phyloP scores from a whole-genome alignment of 2,797 vertebrate genomes.

The Gambelia wislizenii region DNA sequence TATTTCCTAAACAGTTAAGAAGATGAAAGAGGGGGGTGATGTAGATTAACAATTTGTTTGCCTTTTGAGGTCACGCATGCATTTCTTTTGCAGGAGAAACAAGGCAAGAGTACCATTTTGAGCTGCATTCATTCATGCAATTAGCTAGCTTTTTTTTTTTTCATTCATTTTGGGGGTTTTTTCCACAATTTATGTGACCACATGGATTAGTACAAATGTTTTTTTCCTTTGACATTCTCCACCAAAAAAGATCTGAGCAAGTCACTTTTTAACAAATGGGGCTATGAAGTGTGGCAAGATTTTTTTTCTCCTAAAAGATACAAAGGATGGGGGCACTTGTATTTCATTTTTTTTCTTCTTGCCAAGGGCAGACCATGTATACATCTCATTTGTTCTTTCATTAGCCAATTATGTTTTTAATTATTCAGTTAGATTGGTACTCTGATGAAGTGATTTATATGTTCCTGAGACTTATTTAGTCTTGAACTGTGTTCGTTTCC shows the following conservation, averaged over 20 bases:
- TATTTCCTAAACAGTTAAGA: slow-evolving; percentile 58
- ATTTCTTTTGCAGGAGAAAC: slow-evolving; percentile 76
- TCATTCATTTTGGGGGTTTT: slow-evolving; percentile 10
- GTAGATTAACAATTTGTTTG: slow-evolving; percentile 75
- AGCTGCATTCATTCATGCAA: slow-evolving; percentile 66
- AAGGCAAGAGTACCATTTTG: slow-evolving; percentile 74
- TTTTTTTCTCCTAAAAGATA: neutral
- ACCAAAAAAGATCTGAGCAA: slow-evolving; percentile 50
- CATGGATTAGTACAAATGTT: slow-evolving; percentile 60
- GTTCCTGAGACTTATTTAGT: slow-evolving; percentile 53
- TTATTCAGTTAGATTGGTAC: slow-evolving; percentile 54
- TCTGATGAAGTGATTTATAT: slow-evolving; percentile 57
- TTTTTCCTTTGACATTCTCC: slow-evolving; percentile 53
- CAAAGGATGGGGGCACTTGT: neutral
- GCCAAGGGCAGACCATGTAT: neutral
- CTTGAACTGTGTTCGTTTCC: slow-evolving; percentile 17
- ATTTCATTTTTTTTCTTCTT: neutral
- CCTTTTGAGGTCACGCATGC: slow-evolving; percentile 67
- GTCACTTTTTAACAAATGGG: slow-evolving; percentile 31
- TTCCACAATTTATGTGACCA: slow-evolving; percentile 52
- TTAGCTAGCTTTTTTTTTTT: slow-evolving; percentile 56
- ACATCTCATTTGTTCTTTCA: slow-evolving; percentile 50
- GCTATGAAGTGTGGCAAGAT: neutral
- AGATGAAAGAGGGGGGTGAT: slow-evolving; percentile 66
- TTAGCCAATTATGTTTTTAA: slow-evolving; percentile 57